Evolutionary conservation across 2,888 invertebrate species (phyloP).

Genomic region (Rhingia rostrata): DNA sequence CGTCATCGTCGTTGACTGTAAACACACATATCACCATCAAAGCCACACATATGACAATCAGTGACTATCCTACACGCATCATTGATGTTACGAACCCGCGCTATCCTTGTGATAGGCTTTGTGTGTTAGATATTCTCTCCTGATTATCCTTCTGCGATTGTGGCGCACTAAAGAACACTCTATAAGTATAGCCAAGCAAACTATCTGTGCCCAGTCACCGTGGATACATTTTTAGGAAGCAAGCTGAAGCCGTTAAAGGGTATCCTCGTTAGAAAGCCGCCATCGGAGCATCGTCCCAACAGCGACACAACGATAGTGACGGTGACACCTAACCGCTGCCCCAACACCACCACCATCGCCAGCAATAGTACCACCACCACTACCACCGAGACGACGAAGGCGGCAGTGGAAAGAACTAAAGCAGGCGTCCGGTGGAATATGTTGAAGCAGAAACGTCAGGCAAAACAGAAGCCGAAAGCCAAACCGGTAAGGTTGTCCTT

Average conservation of each 20-base stretch:
- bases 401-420: conserved; percentile 76
- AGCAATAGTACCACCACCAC: neutral
- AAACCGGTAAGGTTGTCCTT: conserved; percentile 80
- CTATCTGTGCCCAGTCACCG: conserved; percentile 38
- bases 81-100: conserved; percentile 25
- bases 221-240: conserved; percentile 55
- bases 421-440: conserved; percentile 80
- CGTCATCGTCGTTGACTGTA: neutral
- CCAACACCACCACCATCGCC: neutral
- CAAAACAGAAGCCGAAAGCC: conserved; percentile 82
- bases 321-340: conserved; percentile 30
- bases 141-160: conserved; percentile 7
- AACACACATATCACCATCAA: neutral
- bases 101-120: conserved; percentile 33
- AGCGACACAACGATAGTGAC: conserved; percentile 30
- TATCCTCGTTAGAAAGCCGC: conserved; percentile 44
- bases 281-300: conserved; percentile 37
- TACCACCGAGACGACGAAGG: conserved; percentile 56
- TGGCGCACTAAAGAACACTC: conserved; percentile 24
- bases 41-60: neutral
- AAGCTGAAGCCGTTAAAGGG: conserved; percentile 71
- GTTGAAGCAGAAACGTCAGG: conserved; percentile 82
- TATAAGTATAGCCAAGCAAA: conserved; percentile 25
- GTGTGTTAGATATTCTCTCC: conserved; percentile 5
- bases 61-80: neutral